These are phyloP conservation scores for Pissodes strobi DNA, from an alignment of 1,140 invertebrate genomes.

Conservation along the genomic window DNA sequence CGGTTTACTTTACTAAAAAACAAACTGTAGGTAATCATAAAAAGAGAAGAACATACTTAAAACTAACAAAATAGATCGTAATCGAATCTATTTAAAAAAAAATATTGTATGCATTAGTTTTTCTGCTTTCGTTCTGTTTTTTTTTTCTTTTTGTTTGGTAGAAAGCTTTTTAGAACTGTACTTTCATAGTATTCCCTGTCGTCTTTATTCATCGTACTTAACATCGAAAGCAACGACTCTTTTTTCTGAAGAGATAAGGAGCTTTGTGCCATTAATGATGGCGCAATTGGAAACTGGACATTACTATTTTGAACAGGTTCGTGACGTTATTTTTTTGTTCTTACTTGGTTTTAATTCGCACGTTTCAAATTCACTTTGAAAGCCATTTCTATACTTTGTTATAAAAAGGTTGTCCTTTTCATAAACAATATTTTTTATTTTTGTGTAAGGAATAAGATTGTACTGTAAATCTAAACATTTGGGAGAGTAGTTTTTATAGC, in stretches of 20 bases:
- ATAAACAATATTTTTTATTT: slow-evolving; percentile 13
- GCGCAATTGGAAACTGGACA: slow-evolving; percentile 4
- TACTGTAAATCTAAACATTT: slow-evolving; percentile 2
- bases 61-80: too few species aligned
- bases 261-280: slow-evolving; percentile 5
- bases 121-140: too few species aligned
- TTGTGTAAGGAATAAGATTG: slow-evolving; percentile 13
- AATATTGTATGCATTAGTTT: too few species aligned
- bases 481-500: slow-evolving; percentile 6
- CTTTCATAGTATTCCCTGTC: slow-evolving; percentile 2
- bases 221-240: slow-evolving; percentile 3
- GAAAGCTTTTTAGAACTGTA: slow-evolving; percentile 1
- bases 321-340: slow-evolving; percentile 1
- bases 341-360: not conserved
- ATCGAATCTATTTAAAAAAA: too few species aligned
- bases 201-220: not conserved
- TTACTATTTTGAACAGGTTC: not conserved
- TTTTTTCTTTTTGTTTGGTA: too few species aligned
- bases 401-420: slow-evolving; percentile 4
- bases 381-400: slow-evolving; percentile 5
- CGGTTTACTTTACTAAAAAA: not conserved
- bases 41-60: not conserved
- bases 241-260: slow-evolving; percentile 10
- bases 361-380: not conserved
- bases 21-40: not conserved